Conservation (phyloP, 2,888 invertebrate genomes). For the Heliconius charithonia region DNA sequence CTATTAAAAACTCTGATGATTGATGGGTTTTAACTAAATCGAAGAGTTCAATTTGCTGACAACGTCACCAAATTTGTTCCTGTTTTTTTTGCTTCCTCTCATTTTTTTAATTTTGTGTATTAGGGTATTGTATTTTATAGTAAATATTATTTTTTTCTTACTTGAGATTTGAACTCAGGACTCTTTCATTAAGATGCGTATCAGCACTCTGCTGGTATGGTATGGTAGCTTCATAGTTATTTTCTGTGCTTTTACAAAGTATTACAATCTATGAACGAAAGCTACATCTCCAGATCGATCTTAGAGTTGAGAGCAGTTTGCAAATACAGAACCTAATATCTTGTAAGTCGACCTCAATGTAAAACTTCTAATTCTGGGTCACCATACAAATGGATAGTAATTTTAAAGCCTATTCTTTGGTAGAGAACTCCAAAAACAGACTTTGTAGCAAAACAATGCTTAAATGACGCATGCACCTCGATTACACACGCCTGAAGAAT, state of each 20-base stretch:
- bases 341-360: too few species aligned
- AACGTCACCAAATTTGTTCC: conserved; percentile 1
- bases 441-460: conserved; percentile 46
- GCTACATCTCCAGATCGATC: too few species aligned
- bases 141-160: not conserved
- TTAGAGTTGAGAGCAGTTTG: too few species aligned
- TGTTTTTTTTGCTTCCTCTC: not conserved
- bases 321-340: too few species aligned
- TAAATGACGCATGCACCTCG: conserved; percentile 53
- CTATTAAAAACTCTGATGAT: not conserved
- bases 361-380: not conserved
- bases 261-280: too few species aligned
- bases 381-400: conserved; percentile 5
- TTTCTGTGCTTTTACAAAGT: too few species aligned
- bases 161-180: not conserved
- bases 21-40: conserved; percentile 21
- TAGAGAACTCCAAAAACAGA: conserved; percentile 50
- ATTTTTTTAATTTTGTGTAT: not conserved
- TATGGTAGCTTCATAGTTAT: not conserved
- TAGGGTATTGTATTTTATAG: not conserved
- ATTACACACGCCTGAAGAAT: conserved; percentile 55
- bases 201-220: too few species aligned
- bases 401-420: conserved; percentile 45
- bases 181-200: not conserved
- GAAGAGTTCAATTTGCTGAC: conserved; percentile 10